A percentile compares a stretch with the other conserved stretches of the same genome.
phyloP scores from a whole-genome alignment of 2,888 invertebrate genomes.

The Microctonus aethiopoides region DNA sequence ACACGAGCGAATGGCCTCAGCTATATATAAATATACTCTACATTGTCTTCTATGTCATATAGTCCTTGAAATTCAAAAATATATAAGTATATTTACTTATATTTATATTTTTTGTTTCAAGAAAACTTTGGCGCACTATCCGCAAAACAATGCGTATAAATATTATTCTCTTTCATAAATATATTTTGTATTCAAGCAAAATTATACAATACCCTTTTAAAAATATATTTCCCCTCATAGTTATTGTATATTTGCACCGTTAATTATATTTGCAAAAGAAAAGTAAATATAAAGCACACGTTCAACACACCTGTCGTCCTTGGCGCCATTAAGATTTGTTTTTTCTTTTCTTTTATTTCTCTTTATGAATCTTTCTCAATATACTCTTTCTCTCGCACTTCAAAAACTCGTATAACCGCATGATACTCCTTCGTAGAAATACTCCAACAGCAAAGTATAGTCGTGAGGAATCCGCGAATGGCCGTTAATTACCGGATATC shows the following conservation, averaged over 20 bases:
- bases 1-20: constrained; percentile 4
- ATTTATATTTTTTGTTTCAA: not conserved
- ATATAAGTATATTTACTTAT: not conserved
- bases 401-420: constrained; percentile 5
- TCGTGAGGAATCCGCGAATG: constrained; percentile 24
- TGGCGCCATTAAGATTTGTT: not conserved
- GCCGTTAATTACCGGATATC: constrained; percentile 36
- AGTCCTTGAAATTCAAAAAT: not conserved
- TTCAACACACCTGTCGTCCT: constrained; percentile 11
- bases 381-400: not conserved
- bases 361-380: not conserved
- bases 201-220: not conserved
- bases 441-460: constrained; percentile 25
- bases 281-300: not conserved
- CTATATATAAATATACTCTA: constrained; percentile 13
- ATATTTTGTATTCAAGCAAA: not conserved
- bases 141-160: not conserved
- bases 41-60: not conserved
- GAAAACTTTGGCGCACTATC: not conserved
- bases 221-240: not conserved
- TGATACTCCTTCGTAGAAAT: constrained; percentile 29
- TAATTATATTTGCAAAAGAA: constrained; percentile 10
- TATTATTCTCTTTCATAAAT: not conserved
- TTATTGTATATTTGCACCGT: not conserved
- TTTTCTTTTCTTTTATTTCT: not conserved